These are phyloP conservation scores for Drosophila triauraria DNA, from an alignment of 1,140 invertebrate genomes.

Conservation along the genomic window DNA sequence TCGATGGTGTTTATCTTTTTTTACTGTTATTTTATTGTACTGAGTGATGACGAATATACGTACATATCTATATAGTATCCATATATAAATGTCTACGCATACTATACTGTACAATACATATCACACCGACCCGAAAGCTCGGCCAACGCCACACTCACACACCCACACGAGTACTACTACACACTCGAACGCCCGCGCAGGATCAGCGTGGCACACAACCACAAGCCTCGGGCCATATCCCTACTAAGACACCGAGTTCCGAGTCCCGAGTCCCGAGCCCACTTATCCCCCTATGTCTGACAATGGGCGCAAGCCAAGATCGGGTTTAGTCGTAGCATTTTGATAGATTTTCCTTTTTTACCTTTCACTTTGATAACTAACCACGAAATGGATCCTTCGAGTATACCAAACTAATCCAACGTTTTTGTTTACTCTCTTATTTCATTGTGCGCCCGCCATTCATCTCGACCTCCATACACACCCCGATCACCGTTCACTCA, in stretches of 20 bases:
- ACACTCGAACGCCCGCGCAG: conserved; percentile 30
- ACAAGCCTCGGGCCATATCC: conserved; percentile 22
- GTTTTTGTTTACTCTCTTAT: conserved; percentile 79
- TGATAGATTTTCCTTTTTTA: conserved; percentile 49
- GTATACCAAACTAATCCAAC: conserved; percentile 71
- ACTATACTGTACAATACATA: conserved; percentile 57
- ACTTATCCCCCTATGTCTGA: conserved; percentile 19
- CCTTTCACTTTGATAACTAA: conserved; percentile 51
- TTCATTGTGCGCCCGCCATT: conserved; percentile 70
- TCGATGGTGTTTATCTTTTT: conserved; percentile 84
- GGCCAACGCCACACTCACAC: conserved; percentile 31
- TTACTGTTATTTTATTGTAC: conserved; percentile 69
- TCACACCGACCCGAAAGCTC: conserved; percentile 24
- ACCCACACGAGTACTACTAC: conserved; percentile 43
- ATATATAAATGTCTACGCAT: conserved; percentile 48
- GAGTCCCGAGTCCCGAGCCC: conserved; percentile 11
- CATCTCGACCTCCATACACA: conserved; percentile 45
- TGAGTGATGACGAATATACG: conserved; percentile 57
- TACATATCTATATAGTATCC: conserved; percentile 51
- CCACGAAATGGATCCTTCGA: conserved; percentile 51
- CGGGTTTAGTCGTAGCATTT: conserved; percentile 45
- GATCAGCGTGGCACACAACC: conserved; percentile 52
- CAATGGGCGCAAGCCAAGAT: conserved; percentile 17
- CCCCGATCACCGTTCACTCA: neutral
- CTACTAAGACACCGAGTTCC: neutral